phyloP scores from a whole-genome alignment of 2,888 invertebrate genomes.

The Phoenoteleia sp. region DNA sequence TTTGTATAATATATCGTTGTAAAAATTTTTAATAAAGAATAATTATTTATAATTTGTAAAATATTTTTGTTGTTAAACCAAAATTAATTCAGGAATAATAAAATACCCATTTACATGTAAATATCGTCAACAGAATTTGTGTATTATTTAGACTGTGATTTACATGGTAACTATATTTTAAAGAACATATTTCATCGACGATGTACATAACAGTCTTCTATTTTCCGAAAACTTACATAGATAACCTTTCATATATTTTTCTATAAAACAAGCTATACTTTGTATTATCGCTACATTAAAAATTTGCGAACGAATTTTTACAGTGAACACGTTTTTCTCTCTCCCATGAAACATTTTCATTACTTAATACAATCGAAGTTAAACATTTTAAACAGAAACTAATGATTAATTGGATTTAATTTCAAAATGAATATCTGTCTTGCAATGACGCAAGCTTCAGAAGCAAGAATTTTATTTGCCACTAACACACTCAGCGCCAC shows the following conservation, averaged over 20 bases:
- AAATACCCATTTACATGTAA: slow-evolving; percentile 20
- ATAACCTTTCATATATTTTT: slow-evolving; percentile 28
- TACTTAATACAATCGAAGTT: not conserved
- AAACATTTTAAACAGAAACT: not conserved
- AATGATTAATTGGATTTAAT: not conserved
- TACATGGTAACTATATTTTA: slow-evolving; percentile 38
- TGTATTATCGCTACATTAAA: not conserved
- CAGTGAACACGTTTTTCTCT: slow-evolving; percentile 17
- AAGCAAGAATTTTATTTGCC: slow-evolving; percentile 70
- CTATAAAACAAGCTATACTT: slow-evolving; percentile 19
- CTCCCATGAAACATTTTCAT: slow-evolving; percentile 6
- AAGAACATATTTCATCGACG: slow-evolving; percentile 8
- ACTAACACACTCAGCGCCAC: slow-evolving; percentile 75
- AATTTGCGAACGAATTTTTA: not conserved
- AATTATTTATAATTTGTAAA: slow-evolving; percentile 35
- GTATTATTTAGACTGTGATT: slow-evolving; percentile 51
- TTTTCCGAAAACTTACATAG: slow-evolving; percentile 3
- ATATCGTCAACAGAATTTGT: slow-evolving; percentile 36
- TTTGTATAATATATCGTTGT: not conserved
- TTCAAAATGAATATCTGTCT: not conserved
- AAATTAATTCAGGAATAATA: not conserved
- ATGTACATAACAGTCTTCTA: slow-evolving; percentile 32
- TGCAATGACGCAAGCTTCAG: not conserved
- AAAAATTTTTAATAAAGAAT: not conserved
- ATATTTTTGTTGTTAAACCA: slow-evolving; percentile 3